A percentile compares a stretch with the other conserved stretches of the same genome.
Conservation (phyloP, 92 coral and sea anemone species). For the Micromussa lordhowensis region DNA sequence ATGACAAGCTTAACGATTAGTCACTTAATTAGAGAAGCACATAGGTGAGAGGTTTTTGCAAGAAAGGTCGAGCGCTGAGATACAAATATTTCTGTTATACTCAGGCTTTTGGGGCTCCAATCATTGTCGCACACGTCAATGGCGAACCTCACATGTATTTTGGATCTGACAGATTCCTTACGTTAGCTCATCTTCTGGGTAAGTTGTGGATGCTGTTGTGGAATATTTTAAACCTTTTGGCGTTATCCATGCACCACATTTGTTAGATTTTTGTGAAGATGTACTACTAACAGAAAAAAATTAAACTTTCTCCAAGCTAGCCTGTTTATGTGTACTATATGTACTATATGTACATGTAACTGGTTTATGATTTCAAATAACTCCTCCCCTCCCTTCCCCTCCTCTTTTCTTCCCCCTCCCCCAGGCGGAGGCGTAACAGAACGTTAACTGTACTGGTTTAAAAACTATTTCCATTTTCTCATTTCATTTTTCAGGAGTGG, state of each 20-base stretch:
- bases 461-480: neutral
- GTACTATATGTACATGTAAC: neutral
- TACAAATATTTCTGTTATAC: neutral
- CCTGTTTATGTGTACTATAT: neutral
- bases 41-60: too few relatives aligned
- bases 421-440: neutral
- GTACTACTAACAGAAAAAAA: too few relatives aligned
- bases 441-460: neutral
- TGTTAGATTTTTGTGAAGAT: neutral
- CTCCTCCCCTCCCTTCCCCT: neutral
- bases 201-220: constrained; percentile 1
- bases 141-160: constrained; percentile 83
- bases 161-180: constrained; percentile 87
- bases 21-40: too few relatives aligned
- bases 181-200: constrained; percentile 84
- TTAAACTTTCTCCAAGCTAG: too few relatives aligned
- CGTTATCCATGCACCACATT: neutral
- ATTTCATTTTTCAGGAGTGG: constrained; percentile 60
- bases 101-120: constrained; percentile 97
- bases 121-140: constrained; percentile 79
- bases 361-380: neutral
- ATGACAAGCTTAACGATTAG: too few relatives aligned
- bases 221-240: too few relatives aligned
- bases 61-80: too few relatives aligned
- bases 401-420: neutral